A percentile compares a stretch with the other conserved stretches of the same genome.
These are phyloP conservation scores for Anolis apletophallus DNA, from an alignment of 2,797 vertebrate genomes.

Conservation along the genomic window DNA sequence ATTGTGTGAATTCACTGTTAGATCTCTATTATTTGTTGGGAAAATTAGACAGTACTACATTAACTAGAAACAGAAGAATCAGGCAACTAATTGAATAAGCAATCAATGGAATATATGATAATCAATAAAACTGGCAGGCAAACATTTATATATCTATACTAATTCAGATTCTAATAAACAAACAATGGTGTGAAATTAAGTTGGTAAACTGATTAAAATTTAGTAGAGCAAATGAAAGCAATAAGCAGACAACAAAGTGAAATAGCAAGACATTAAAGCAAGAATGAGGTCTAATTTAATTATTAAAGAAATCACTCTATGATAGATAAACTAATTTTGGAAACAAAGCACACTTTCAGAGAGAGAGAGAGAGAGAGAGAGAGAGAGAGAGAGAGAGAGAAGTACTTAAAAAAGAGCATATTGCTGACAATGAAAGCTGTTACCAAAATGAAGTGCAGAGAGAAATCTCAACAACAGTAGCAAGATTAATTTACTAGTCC, in stretches of 20 bases:
- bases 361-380: slow-evolving; percentile 12
- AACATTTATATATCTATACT: slow-evolving; percentile 54
- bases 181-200: slow-evolving; percentile 57
- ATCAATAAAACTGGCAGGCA: slow-evolving; percentile 45
- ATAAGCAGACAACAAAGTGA: slow-evolving; percentile 43
- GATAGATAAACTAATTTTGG: slow-evolving; percentile 47
- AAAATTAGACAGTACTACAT: slow-evolving; percentile 32
- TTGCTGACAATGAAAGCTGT: slow-evolving; percentile 12
- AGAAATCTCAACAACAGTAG: neutral
- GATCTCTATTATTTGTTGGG: neutral
- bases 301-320: slow-evolving; percentile 53
- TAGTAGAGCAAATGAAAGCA: slow-evolving; percentile 58
- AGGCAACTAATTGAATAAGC: slow-evolving; percentile 61
- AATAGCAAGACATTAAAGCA: slow-evolving; percentile 42
- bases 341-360: slow-evolving; percentile 20
- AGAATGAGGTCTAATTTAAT: slow-evolving; percentile 45
- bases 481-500: neutral
- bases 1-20: neutral
- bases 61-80: slow-evolving; percentile 52
- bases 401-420: neutral
- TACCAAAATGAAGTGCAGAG: slow-evolving; percentile 10
- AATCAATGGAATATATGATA: slow-evolving; percentile 56
- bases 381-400: slow-evolving; percentile 7
- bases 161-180: slow-evolving; percentile 53
- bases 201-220: slow-evolving; percentile 58